Conservation (phyloP, 2,888 invertebrate species). For the Cosmopolites sordidus region DNA sequence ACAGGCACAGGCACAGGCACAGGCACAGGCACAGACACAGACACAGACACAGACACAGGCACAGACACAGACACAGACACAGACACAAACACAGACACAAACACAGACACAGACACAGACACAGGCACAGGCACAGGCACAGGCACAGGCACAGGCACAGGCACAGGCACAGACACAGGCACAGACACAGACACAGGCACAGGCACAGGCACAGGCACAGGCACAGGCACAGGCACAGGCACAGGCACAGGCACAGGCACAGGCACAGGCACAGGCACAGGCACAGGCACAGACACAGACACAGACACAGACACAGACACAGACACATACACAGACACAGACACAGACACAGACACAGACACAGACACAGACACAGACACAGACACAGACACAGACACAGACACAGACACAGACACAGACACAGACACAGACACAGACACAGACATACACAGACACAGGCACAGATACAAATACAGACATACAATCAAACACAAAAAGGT, state of each 20-base stretch:
- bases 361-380: slow-evolving; percentile 1
- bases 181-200: neutral
- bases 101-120: neutral
- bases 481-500: no score
- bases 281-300: no score
- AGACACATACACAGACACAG: neutral
- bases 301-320: slow-evolving; percentile 2
- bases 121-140: neutral
- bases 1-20: neutral
- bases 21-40: no score
- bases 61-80: no score
- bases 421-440: no score
- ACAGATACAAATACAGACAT: no score
- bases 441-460: no score
- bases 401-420: no score
- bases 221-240: neutral
- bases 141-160: neutral
- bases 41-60: no score
- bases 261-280: slow-evolving; percentile 3
- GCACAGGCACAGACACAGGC: no score
- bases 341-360: slow-evolving; percentile 1
- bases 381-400: neutral
- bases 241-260: slow-evolving; percentile 1
- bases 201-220: neutral
- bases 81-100: no score